Base-by-base conservation (phyloP, 2,113 vertebrate genomes). In the Solea senegalensis region DNA sequence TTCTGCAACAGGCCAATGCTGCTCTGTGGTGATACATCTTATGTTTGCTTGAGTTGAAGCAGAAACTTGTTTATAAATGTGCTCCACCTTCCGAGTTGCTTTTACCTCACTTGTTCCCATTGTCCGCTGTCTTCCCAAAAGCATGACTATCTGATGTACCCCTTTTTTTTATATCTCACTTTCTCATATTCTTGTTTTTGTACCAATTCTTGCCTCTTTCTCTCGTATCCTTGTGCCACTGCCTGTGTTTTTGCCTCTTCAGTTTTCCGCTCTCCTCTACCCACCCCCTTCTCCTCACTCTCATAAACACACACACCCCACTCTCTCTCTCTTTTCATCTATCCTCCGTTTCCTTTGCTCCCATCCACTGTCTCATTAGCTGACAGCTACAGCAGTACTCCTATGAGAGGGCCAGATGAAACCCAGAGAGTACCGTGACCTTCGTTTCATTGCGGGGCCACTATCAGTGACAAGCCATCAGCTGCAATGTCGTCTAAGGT, bases 401-500 rank as follows among this genome's bases (percentile, higher is more conserved):
- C 87, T 82, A 54, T 72, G 87, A 92, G 86, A 85, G 83, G 69
- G 77, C 78, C 82, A 87, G 86, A 90, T 91, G 89, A 91, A 91
- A 89, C 81, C 76, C 78, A 62, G 70, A 78, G 82, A 89, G 85
- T 68, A 48, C 74, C 12, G 71, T 90, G 92, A 93, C 92, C 91
- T 92, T 93, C 71, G 69, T 72, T 82, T 86, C 82, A 83, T 60
- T 51, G 61, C 28, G 68, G 66, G 89, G 76, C 78, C 80, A 67
- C 86, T 92, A 90, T 93, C 91, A 85, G 86, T 88, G 91, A 93
- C 90, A 90, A 85, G 78, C 86, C 82, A 89, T 91, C 90, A 92
- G 86, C 83, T 71, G 62, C 69, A 73, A 48, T 80, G 83, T 43
- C 40, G 54, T 84, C 62, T 39, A 41, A 83, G 69, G 85, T 76